These are phyloP conservation scores for Andrena bicolor DNA, from an alignment of 2,888 invertebrate genomes.

Conservation along the genomic window DNA sequence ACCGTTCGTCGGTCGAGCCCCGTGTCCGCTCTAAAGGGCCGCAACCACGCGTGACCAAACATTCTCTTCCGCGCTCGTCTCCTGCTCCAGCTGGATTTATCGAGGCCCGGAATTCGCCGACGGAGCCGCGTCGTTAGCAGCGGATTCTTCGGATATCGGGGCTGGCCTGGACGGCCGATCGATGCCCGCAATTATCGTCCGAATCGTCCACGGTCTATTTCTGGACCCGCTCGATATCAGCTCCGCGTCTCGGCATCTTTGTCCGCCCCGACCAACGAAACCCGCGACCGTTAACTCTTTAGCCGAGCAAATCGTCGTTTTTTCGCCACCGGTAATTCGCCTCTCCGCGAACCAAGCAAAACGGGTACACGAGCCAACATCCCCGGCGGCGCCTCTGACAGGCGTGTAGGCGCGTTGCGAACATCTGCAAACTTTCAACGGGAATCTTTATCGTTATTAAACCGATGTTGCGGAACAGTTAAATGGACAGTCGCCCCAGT, in stretches of 20 bases:
- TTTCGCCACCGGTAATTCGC: constrained; percentile 15
- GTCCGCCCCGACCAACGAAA: background rate
- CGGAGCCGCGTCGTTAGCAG: constrained; percentile 54
- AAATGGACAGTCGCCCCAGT: background rate
- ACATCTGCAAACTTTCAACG: background rate
- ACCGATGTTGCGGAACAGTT: constrained; percentile 3
- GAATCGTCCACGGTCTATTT: constrained; percentile 48
- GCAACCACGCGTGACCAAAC: constrained; percentile 83
- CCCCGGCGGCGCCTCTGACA: too few species aligned
- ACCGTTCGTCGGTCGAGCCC: constrained; percentile 59
- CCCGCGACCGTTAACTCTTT: constrained; percentile 22
- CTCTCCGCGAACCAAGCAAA: too few species aligned
- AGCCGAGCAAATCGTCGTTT: background rate
- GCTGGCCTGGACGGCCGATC: constrained; percentile 48
- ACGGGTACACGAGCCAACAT: too few species aligned
- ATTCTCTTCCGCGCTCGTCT: constrained; percentile 78
- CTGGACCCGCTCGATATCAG: constrained; percentile 14
- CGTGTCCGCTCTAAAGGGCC: constrained; percentile 77
- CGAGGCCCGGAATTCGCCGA: constrained; percentile 56
- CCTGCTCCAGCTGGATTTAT: constrained; percentile 60
- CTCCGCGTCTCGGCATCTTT: constrained; percentile 4
- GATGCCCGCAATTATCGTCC: constrained; percentile 52
- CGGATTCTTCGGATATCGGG: constrained; percentile 60
- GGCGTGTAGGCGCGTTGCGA: background rate
- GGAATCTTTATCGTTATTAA: background rate